Evolutionary conservation across 35 echinoderm and acorn worm genomes (phyloP), one percentile per base, ranked within the genome.

Genomic region (Amphiura filiformis): DNA sequence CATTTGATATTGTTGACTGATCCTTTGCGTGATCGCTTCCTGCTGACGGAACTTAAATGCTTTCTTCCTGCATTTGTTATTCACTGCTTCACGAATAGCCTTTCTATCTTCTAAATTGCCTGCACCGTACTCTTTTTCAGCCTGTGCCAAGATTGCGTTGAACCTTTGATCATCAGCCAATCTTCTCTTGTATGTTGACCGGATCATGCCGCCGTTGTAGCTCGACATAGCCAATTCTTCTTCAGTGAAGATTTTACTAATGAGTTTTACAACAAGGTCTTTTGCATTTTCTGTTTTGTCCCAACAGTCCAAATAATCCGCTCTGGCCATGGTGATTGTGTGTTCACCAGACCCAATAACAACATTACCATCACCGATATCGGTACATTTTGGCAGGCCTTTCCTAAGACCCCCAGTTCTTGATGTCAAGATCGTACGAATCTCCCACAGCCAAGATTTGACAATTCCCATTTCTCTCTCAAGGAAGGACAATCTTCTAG

Each of bases 221-320:
- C 26, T 70, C 26, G 61, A 70, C 28, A 70, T 70, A 70, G 61
- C 61, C 3, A 70, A 23, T 70, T 70, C 61, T 70, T 70, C 61
- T 26, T 70, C 61, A 26, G 61, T 70, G 26, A 26, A 70, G 1
- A 70, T 23, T 70, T 70, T 70, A 70, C 61, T 70, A 23, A 70
- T 70, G 61, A 70, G 61, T 70, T 70, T 70, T n/a, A 70, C 61
- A 26, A 70, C 61, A 70, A 70, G 61, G 28, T 70, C 61, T 70
- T 70, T 70, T 2, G 61, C 61, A 70, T 70, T 70, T 70, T 70
- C 61, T 26, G 61, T 70, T 70, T 70, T 70, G 28, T 70, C 61
- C 61, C 61, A 70, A 70, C 61, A 70, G 61, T 70, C 61, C 28
- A 70, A 70, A 70, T 70, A 70, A n/a, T 70, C 61, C 1, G 3